phyloP scores from a whole-genome alignment of 2,113 vertebrate species.

The Coregonus clupeaformis region DNA sequence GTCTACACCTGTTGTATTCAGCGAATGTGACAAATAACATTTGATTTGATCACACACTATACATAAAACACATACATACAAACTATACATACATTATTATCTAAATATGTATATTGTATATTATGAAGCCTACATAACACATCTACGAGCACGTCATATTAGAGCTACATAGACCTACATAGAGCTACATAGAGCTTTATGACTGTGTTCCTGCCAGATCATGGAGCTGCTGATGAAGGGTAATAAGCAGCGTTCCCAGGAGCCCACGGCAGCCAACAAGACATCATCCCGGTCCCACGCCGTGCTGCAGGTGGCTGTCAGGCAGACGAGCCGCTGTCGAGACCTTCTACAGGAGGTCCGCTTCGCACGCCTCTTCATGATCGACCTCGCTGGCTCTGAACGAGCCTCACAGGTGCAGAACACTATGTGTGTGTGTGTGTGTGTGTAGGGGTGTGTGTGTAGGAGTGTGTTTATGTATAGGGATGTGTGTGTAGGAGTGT shows the following conservation, averaged over 20 bases:
- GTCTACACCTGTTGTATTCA: too few relatives aligned
- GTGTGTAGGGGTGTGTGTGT: too few relatives aligned
- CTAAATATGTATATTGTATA: background rate
- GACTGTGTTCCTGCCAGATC: conserved; percentile 68
- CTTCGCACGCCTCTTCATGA: conserved; percentile 87
- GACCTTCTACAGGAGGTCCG: conserved; percentile 83
- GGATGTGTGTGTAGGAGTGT: too few relatives aligned
- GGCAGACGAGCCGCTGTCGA: conserved; percentile 79
- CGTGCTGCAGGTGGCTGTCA: conserved; percentile 86
- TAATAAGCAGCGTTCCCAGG: conserved; percentile 88
- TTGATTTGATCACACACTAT: background rate
- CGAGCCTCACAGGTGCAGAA: conserved; percentile 81
- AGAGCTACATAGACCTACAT: too few relatives aligned
- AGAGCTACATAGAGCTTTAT: too few relatives aligned
- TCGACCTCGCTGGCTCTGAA: conserved; percentile 90
- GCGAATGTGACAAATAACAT: too few relatives aligned
- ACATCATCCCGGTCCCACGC: conserved; percentile 90
- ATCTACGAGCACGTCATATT: too few relatives aligned
- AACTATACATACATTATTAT: too few relatives aligned
- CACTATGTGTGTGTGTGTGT: too few relatives aligned
- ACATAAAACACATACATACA: background rate
- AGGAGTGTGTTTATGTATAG: too few relatives aligned
- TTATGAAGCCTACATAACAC: too few relatives aligned
- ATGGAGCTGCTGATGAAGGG: conserved; percentile 88
- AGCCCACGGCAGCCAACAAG: conserved; percentile 88